Evolutionary conservation across 2,113 vertebrate species (phyloP).

Genomic region (Carettochelys insculpta): DNA sequence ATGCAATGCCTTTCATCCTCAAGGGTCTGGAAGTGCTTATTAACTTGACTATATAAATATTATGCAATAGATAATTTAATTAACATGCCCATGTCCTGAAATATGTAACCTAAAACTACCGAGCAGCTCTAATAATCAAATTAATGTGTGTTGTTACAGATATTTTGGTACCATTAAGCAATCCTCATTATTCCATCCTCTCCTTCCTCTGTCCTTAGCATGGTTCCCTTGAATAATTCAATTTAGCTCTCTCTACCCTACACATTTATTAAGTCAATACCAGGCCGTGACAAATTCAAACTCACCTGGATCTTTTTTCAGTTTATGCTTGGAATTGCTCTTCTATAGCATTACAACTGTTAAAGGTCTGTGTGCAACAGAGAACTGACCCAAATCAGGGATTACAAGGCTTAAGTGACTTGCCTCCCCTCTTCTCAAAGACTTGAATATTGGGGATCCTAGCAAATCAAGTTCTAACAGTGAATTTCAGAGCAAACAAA

Average conservation of each 20-base stretch:
- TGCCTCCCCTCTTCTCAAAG: background rate
- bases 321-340: background rate
- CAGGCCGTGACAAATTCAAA: background rate
- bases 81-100: background rate
- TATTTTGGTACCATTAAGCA: background rate
- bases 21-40: background rate
- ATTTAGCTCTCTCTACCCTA: background rate
- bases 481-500: background rate
- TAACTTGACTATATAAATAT: background rate
- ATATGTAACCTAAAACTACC: background rate
- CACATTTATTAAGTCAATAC: background rate
- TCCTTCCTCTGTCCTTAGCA: background rate
- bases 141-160: background rate
- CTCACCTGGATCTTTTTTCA: background rate
- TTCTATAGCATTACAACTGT: background rate
- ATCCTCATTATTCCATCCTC: background rate
- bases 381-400: background rate
- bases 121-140: background rate
- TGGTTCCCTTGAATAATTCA: background rate
- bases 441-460: background rate
- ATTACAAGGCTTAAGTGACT: fast-evolving
- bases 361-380: background rate
- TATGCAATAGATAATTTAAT: background rate
- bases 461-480: background rate
- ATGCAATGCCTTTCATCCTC: slow-evolving; percentile 6